phyloP scores from a whole-genome alignment of 2,113 vertebrate genomes.

The Trichomycterus rosablanca region DNA sequence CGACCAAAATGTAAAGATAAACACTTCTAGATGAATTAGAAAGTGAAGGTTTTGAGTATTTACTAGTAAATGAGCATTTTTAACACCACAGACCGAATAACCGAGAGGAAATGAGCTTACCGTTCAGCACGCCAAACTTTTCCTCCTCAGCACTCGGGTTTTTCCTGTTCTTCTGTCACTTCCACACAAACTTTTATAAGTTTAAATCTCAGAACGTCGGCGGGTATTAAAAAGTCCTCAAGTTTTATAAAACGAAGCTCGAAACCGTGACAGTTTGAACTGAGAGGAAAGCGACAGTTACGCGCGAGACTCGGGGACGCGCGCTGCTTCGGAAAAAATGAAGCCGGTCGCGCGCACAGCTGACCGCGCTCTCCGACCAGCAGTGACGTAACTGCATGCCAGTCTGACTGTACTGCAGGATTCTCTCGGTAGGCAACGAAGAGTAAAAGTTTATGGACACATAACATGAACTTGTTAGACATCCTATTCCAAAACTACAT shows the following conservation, averaged over 20 bases:
- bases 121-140: neutral
- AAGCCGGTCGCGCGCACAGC: conserved; percentile 18
- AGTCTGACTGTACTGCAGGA: too few relatives aligned
- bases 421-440: too few relatives aligned
- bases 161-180: neutral
- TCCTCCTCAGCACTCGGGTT: neutral
- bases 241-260: neutral
- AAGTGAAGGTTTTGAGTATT: neutral
- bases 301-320: conserved; percentile 3
- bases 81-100: neutral
- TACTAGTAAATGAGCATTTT: neutral
- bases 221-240: neutral
- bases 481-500: too few relatives aligned
- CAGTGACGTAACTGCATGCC: conserved; percentile 9
- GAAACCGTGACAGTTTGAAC: neutral
- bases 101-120: conserved; percentile 10
- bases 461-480: too few relatives aligned
- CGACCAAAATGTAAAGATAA: neutral
- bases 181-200: neutral
- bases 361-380: conserved; percentile 4
- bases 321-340: conserved; percentile 6
- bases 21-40: neutral
- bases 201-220: neutral
- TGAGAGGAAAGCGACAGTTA: neutral
- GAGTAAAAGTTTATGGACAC: too few relatives aligned